Conservation (phyloP, 2,797 vertebrate species). For the Hydrolagus colliei region DNA sequence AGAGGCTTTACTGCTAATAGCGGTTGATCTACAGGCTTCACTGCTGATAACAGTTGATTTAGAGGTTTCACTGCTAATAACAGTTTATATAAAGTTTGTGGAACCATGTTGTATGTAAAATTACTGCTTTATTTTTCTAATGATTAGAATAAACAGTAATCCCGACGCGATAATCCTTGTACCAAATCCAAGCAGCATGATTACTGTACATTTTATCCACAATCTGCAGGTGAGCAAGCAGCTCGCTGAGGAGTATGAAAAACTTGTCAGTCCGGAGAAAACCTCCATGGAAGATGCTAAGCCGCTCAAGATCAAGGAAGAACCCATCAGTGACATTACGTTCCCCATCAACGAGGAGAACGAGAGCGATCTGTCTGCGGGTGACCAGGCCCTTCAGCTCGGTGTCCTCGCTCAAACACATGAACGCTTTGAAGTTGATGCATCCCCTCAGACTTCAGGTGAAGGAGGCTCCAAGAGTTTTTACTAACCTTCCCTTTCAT, state of each 20-base stretch:
- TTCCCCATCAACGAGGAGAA: constrained; percentile 87
- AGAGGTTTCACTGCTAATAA: no score
- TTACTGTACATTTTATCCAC: constrained; percentile 37
- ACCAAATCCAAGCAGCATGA: no score
- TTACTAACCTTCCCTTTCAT: no score
- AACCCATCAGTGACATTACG: constrained; percentile 81
- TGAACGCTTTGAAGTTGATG: constrained; percentile 81
- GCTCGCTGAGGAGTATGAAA: constrained; percentile 89
- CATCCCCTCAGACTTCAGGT: constrained; percentile 87
- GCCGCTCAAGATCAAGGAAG: constrained; percentile 85
- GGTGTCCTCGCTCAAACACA: constrained; percentile 78
- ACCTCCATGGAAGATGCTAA: constrained; percentile 79
- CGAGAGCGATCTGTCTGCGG: constrained; percentile 79
- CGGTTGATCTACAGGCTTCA: no score
- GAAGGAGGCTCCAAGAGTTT: neutral
- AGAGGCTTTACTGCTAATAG: no score
- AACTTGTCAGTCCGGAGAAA: constrained; percentile 90
- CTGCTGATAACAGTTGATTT: no score
- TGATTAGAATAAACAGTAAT: no score
- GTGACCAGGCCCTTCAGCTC: constrained; percentile 83
- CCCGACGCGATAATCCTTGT: no score
- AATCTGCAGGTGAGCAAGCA: constrained; percentile 85
- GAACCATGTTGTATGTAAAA: no score
- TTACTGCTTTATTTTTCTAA: no score
- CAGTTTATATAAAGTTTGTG: no score